These are phyloP conservation scores for Terebella lapidaria DNA, from an alignment of 2,888 invertebrate genomes.

Conservation along the genomic window DNA sequence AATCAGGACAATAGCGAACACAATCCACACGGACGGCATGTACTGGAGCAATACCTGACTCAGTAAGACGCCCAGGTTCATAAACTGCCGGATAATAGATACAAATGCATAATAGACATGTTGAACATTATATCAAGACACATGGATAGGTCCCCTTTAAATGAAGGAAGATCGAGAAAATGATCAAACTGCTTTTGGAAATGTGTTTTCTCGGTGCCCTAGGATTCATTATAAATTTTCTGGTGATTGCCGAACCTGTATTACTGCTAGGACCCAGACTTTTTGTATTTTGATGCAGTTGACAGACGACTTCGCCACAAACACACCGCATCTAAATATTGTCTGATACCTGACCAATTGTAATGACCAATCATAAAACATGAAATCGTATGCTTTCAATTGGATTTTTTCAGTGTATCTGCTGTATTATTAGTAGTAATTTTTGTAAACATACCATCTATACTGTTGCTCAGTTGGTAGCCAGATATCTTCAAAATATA, in stretches of 20 bases:
- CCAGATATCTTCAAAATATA: constrained; percentile 65
- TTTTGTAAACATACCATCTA: constrained; percentile 66
- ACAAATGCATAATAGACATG: too few species aligned
- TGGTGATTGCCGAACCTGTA: too few species aligned
- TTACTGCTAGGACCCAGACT: constrained; percentile 68
- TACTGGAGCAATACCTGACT: constrained; percentile 63
- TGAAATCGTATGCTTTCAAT: too few species aligned
- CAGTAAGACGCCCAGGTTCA: constrained; percentile 64
- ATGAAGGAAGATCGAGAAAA: background rate
- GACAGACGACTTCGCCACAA: constrained; percentile 76
- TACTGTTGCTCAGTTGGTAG: constrained; percentile 63
- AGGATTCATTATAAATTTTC: too few species aligned
- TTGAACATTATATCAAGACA: too few species aligned
- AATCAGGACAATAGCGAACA: constrained; percentile 65
- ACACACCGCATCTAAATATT: constrained; percentile 77
- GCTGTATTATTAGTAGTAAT: too few species aligned
- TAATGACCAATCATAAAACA: too few species aligned
- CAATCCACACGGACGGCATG: constrained; percentile 65
- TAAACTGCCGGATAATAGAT: too few species aligned
- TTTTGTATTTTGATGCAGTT: constrained; percentile 65
- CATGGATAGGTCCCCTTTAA: background rate
- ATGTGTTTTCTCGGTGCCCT: too few species aligned
- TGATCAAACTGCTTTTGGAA: too few species aligned
- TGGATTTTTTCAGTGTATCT: too few species aligned
- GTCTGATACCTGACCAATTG: constrained; percentile 63